Evolutionary conservation across 1,140 invertebrate genomes (phyloP).

Genomic region (Andrena cerasifolii): DNA sequence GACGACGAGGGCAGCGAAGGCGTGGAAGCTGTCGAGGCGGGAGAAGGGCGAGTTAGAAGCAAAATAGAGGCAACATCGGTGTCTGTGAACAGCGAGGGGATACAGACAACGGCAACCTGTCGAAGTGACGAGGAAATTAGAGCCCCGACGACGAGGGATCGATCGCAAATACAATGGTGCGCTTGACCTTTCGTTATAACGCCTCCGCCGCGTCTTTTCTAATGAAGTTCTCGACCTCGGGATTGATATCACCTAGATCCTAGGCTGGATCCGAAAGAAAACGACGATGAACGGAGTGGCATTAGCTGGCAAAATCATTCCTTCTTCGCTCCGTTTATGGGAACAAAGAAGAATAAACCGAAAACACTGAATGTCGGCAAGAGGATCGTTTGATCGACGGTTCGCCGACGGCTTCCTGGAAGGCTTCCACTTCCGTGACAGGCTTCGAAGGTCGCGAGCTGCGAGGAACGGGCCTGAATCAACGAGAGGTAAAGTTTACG

Average conservation of each 20-base stretch:
- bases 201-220: slow-evolving; percentile 2
- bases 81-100: neutral
- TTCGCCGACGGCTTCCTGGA: neutral
- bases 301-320: too few relatives aligned
- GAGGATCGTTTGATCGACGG: neutral
- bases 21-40: neutral
- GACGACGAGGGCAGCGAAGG: neutral
- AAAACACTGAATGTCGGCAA: neutral
- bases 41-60: neutral
- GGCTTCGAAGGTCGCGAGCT: slow-evolving; percentile 27
- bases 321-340: neutral
- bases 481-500: slow-evolving; percentile 53
- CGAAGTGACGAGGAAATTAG: slow-evolving; percentile 17
- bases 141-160: neutral
- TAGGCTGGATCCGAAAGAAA: neutral
- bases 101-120: slow-evolving; percentile 2
- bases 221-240: slow-evolving; percentile 37
- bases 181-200: slow-evolving; percentile 26
- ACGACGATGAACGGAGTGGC: too few relatives aligned
- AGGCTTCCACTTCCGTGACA: slow-evolving; percentile 28
- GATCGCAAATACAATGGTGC: slow-evolving; percentile 23
- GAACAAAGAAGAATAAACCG: neutral
- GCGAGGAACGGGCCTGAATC: slow-evolving; percentile 34
- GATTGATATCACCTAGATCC: slow-evolving; percentile 1
- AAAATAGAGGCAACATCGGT: neutral